These are phyloP conservation scores for Catonia carolina DNA, from an alignment of 2,888 invertebrate genomes.

Conservation along the genomic window DNA sequence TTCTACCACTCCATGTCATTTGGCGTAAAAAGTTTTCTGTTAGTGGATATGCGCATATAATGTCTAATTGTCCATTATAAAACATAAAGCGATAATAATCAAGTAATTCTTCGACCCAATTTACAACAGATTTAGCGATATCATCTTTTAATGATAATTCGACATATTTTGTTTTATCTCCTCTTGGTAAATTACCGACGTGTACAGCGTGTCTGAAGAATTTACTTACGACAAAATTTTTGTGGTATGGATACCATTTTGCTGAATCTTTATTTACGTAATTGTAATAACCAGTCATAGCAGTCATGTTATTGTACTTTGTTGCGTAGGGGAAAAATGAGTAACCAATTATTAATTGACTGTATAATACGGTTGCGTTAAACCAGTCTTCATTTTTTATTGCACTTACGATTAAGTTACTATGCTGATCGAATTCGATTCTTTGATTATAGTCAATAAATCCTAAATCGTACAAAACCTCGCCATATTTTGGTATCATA, in stretches of 20 bases:
- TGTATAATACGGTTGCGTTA: constrained; percentile 66
- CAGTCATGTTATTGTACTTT: constrained; percentile 65
- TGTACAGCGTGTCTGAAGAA: constrained; percentile 56
- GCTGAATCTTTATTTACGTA: constrained; percentile 48
- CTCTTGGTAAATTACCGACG: constrained; percentile 73
- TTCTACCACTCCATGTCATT: constrained; percentile 60
- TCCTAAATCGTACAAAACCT: constrained; percentile 73
- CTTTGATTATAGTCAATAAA: constrained; percentile 48
- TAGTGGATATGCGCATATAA: constrained; percentile 82
- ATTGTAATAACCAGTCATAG: constrained; percentile 70
- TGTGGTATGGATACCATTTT: constrained; percentile 42
- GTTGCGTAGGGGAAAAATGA: constrained; percentile 43
- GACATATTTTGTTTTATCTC: constrained; percentile 55
- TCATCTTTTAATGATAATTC: constrained; percentile 66
- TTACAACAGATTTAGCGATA: constrained; percentile 73
- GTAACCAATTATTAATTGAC: constrained; percentile 54
- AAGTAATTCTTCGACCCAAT: constrained; percentile 61
- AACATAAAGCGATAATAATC: constrained; percentile 65
- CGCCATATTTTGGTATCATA: constrained; percentile 63
- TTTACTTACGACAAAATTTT: constrained; percentile 24
- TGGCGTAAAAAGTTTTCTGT: constrained; percentile 71
- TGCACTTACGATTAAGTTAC: constrained; percentile 45
- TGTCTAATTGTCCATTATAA: constrained; percentile 87
- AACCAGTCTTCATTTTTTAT: constrained; percentile 59
- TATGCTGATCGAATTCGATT: constrained; percentile 55